Evolutionary conservation across 2,113 vertebrate species (phyloP).

Genomic region (Podarcis muralis): DNA sequence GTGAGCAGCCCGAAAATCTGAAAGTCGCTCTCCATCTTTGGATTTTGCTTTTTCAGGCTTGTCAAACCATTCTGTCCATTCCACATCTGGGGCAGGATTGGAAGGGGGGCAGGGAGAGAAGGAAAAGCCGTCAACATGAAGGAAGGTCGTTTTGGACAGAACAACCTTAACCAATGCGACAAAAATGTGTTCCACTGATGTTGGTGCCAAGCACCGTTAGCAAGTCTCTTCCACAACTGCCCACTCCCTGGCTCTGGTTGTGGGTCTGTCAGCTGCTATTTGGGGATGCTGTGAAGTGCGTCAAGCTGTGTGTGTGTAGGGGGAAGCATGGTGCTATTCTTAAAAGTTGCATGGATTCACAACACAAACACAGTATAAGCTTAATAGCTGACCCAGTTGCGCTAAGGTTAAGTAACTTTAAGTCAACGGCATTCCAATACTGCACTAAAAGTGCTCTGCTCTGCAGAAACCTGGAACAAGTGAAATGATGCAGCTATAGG

Average conservation of each 20-base stretch:
- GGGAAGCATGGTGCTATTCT: conserved; percentile 12
- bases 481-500: too few relatives aligned
- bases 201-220: conserved; percentile 45
- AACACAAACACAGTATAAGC: background rate
- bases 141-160: conserved; percentile 11
- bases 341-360: background rate
- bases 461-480: background rate
- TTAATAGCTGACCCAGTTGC: background rate
- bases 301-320: conserved; percentile 7
- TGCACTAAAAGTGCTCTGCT: background rate
- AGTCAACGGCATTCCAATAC: background rate
- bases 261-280: conserved; percentile 32
- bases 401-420: background rate
- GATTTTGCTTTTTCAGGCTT: conserved; percentile 82
- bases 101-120: too few relatives aligned
- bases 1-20: conserved; percentile 82
- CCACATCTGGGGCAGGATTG: conserved; percentile 79
- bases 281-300: conserved; percentile 33
- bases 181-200: background rate
- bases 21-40: conserved; percentile 91
- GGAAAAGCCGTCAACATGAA: conserved; percentile 34
- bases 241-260: conserved; percentile 46
- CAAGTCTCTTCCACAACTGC: conserved; percentile 34
- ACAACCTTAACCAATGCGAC: background rate
- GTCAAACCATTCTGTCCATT: conserved; percentile 95